These are phyloP conservation scores for Odontocolon sp. DNA, from an alignment of 2,888 invertebrate genomes.

Conservation along the genomic window DNA sequence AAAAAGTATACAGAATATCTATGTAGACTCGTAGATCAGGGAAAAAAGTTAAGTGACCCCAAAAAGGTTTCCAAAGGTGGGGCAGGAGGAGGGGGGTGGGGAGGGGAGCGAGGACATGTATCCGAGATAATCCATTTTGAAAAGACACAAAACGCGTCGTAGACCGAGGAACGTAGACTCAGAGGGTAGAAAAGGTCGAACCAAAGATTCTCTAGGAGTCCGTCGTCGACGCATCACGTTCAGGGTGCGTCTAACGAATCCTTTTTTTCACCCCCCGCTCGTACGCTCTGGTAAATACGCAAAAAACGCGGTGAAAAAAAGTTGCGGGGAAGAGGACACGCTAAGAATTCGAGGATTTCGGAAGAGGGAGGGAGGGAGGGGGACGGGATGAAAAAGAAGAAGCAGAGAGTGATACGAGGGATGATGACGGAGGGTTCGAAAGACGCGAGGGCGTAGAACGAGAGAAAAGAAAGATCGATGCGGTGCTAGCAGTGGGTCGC, in stretches of 20 bases:
- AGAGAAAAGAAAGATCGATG: conserved; percentile 60
- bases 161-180: conserved; percentile 1
- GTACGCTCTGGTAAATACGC: conserved; percentile 48
- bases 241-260: neutral
- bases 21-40: neutral
- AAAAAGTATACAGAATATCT: neutral
- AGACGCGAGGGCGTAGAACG: conserved; percentile 45
- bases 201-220: neutral
- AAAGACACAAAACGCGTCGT: conserved; percentile 14
- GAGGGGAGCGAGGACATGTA: neutral
- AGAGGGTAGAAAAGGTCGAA: neutral
- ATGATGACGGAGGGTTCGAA: conserved; percentile 43
- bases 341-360: conserved; percentile 14
- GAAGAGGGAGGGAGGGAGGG: conserved; percentile 19
- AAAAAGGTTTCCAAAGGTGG: neutral
- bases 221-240: neutral
- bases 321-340: neutral
- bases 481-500: conserved; percentile 43
- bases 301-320: conserved; percentile 31
- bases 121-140: conserved; percentile 19
- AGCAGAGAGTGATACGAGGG: conserved; percentile 7
- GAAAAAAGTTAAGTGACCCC: neutral
- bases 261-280: conserved; percentile 19
- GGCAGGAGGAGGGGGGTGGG: conserved; percentile 9
- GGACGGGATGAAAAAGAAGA: conserved; percentile 13